Evolutionary conservation across 2,888 invertebrate species (phyloP), one percentile per base, ranked within the genome.

Genomic region (Ligdia adustata): DNA sequence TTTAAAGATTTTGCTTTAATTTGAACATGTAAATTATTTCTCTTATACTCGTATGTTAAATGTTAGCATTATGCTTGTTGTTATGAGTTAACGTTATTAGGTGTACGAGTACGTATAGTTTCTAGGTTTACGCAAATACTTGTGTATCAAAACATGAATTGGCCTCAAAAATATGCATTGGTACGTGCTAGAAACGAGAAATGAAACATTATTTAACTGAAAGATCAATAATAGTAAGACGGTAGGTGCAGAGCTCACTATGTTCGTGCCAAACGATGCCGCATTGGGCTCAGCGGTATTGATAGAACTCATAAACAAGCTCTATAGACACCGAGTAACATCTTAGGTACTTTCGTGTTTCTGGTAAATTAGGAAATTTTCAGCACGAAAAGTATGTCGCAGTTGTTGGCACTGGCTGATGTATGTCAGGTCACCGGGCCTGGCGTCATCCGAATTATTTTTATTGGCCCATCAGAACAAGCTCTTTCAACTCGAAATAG

Each of bases 341-440:
- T 43, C 26, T 27, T 34, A 18, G 20, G 13, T 34, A 46, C 48
- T 50, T 56, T 46, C 54, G 40, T 56, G 46, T 49, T 54, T 48
- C 43, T 45, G 40, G 56, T 55, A 61, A 55, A 60, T 55, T 57
- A 52, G 75, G 71, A 71, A 73, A 72, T 75, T 73, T 78, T 79
- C 69, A 65, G 60, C 46, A 53, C 51, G 34, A 29, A 72, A 83
- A 80, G 74, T 81, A 66, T 85, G 82, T 78, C 84, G 73, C 78
- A 73, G 71, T 77, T 69, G 76, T 78, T 75, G 76, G 75, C 81
- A 77, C 66, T 71, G 67, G 64, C 67, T 72, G 71, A 79, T 73
- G 72, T 79, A 58, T 79, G 79, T 70, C 82, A 79, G 82, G 79
- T 82, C 82, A 80, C 65, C 68, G 68, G 75, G 60, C 71, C 69